These are phyloP conservation scores for Drosophila ananassae DNA, from an alignment of 1,140 invertebrate species.

Conservation along the genomic window DNA sequence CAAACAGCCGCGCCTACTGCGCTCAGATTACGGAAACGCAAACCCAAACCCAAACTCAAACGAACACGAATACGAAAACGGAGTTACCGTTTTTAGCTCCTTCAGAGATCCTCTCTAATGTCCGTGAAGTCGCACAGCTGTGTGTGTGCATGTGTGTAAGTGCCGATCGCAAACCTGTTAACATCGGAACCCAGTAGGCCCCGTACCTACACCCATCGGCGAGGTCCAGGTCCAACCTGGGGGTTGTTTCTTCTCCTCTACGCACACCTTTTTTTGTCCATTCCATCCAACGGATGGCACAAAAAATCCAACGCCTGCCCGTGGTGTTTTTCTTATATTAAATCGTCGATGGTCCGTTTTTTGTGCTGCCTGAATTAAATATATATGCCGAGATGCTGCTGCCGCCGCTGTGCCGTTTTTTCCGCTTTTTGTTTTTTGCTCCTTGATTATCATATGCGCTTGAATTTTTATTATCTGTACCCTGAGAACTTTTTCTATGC, in stretches of 20 bases:
- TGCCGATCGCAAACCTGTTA: constrained; percentile 71
- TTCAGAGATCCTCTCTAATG: constrained; percentile 65
- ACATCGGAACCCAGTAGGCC: constrained; percentile 76
- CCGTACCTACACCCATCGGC: constrained; percentile 73
- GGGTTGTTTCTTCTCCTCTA: constrained; percentile 66
- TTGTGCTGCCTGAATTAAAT: constrained; percentile 81
- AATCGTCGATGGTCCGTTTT: constrained; percentile 75
- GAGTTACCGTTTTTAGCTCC: constrained; percentile 18
- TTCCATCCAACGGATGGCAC: constrained; percentile 41
- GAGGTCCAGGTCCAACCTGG: constrained; percentile 49
- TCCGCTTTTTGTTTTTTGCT: constrained; percentile 59
- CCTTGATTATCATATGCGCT: constrained; percentile 83
- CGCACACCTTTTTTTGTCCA: constrained; percentile 53
- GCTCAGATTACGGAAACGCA: constrained; percentile 77
- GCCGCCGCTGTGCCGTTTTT: constrained; percentile 56
- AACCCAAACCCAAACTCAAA: constrained; percentile 49
- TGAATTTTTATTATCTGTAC: constrained; percentile 84
- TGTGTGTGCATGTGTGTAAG: constrained; percentile 55
- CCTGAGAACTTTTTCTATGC: constrained; percentile 83
- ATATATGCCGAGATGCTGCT: constrained; percentile 39
- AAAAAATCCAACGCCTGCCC: constrained; percentile 67
- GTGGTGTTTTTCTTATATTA: constrained; percentile 80
- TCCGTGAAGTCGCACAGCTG: constrained; percentile 78
- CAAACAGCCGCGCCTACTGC: constrained; percentile 79
- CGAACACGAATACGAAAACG: not conserved